Conservation (phyloP, 2,888 invertebrate species). For the Tetrapedia diversipes region DNA sequence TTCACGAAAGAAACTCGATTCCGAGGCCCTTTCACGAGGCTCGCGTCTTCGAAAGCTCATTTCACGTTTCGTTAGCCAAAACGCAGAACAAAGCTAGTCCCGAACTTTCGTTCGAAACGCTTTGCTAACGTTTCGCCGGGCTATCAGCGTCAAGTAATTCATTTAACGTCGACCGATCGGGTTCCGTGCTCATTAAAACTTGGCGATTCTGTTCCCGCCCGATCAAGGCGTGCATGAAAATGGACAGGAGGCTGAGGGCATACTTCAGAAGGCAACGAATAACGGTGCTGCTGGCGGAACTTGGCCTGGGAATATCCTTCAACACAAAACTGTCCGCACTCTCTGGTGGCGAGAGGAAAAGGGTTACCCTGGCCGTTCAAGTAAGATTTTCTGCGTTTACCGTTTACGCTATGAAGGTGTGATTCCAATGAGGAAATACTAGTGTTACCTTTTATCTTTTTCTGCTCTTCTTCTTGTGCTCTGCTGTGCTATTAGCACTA, state of each 20-base stretch:
- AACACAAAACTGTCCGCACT: conserved; percentile 89
- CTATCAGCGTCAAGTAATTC: conserved; percentile 8
- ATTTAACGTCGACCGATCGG: conserved; percentile 18
- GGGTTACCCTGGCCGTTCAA: conserved; percentile 93
- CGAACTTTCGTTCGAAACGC: neutral
- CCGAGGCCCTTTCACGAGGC: neutral
- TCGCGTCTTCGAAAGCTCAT: neutral
- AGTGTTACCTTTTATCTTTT: too few relatives aligned
- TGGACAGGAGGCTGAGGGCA: conserved; percentile 85
- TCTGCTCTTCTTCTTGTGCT: too few relatives aligned
- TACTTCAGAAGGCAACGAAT: conserved; percentile 82
- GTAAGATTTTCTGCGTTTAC: conserved; percentile 35
- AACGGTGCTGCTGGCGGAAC: conserved; percentile 85
- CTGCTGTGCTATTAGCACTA: too few relatives aligned
- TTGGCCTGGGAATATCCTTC: conserved; percentile 89
- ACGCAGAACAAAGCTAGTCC: neutral
- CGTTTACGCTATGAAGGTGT: too few relatives aligned
- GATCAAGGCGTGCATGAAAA: conserved; percentile 89
- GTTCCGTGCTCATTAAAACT: conserved; percentile 34
- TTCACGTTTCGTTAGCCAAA: neutral
- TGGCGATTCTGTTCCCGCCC: conserved; percentile 17
- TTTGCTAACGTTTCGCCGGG: neutral
- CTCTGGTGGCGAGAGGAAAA: conserved; percentile 95
- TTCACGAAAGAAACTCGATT: neutral
- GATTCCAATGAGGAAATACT: too few relatives aligned